Evolutionary conservation across 2,888 invertebrate species (phyloP).

Genomic region (Cryptocephalus moraei): DNA sequence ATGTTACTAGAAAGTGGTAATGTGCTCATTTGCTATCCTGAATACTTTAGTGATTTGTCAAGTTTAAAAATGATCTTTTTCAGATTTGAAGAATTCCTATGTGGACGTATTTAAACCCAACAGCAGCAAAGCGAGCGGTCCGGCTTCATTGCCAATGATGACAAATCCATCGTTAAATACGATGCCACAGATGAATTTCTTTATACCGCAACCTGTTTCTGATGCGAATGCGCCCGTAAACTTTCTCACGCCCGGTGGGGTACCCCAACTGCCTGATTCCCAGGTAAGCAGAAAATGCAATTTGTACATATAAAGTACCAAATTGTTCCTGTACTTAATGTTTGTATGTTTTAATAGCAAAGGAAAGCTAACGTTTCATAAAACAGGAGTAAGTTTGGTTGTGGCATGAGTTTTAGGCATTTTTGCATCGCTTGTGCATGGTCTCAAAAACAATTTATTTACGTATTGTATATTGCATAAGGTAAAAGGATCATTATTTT

Average conservation of each 20-base stretch:
- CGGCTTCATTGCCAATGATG: slow-evolving; percentile 36
- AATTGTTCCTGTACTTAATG: neutral
- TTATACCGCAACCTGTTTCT: slow-evolving; percentile 46
- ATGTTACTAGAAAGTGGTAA: too few relatives aligned
- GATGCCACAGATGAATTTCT: slow-evolving; percentile 41
- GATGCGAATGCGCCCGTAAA: slow-evolving; percentile 47
- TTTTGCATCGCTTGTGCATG: slow-evolving; percentile 7
- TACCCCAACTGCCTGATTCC: slow-evolving; percentile 21
- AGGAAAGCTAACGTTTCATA: slow-evolving; percentile 27
- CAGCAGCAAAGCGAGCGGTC: slow-evolving; percentile 37
- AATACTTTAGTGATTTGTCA: too few relatives aligned
- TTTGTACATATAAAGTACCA: too few relatives aligned
- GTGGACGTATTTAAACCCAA: slow-evolving; percentile 79
- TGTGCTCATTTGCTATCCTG: too few relatives aligned
- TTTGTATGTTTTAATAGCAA: slow-evolving; percentile 16
- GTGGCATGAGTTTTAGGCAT: neutral
- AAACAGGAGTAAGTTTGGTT: slow-evolving; percentile 7
- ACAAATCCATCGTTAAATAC: slow-evolving; percentile 18
- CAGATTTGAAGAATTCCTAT: slow-evolving; percentile 76
- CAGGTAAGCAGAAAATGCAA: slow-evolving; percentile 24
- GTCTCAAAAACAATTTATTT: slow-evolving; percentile 2
- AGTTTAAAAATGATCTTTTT: slow-evolving; percentile 13
- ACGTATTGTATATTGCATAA: slow-evolving; percentile 8
- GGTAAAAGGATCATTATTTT: slow-evolving; percentile 13
- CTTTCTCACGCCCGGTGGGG: slow-evolving; percentile 40